phyloP scores from a whole-genome alignment of 1,140 invertebrate genomes.

The Drosophila bocki region DNA sequence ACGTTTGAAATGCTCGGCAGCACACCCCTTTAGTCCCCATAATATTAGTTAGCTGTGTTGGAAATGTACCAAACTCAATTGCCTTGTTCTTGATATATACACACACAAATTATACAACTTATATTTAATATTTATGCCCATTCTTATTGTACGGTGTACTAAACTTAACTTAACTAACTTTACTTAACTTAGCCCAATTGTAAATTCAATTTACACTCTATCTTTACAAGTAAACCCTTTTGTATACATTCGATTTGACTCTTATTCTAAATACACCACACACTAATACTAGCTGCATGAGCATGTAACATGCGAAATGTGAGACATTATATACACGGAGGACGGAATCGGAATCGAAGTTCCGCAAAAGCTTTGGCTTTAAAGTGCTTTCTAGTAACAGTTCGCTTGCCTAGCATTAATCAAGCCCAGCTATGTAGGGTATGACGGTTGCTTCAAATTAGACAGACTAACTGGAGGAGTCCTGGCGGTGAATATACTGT shows the following conservation, averaged over 20 bases:
- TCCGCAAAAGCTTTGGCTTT: slow-evolving; percentile 58
- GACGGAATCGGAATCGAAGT: slow-evolving; percentile 12
- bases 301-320: slow-evolving; percentile 36
- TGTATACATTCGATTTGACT: slow-evolving; percentile 56
- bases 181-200: slow-evolving; percentile 47
- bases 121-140: slow-evolving; percentile 37
- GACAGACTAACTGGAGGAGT: slow-evolving; percentile 7
- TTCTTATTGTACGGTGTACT: slow-evolving; percentile 47
- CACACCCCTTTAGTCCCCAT: slow-evolving; percentile 5
- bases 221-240: slow-evolving; percentile 50
- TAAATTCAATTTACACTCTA: slow-evolving; percentile 78
- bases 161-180: slow-evolving; percentile 5
- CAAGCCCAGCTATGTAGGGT: slow-evolving; percentile 5
- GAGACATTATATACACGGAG: slow-evolving; percentile 54
- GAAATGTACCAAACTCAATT: slow-evolving; percentile 69
- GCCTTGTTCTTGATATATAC: slow-evolving; percentile 73
- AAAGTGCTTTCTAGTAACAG: slow-evolving; percentile 65
- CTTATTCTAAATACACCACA: slow-evolving; percentile 50
- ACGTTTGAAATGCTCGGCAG: not conserved
- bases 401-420: slow-evolving; percentile 57
- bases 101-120: slow-evolving; percentile 56
- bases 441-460: slow-evolving; percentile 24
- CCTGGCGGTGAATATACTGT: not conserved
- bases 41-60: slow-evolving; percentile 52
- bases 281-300: slow-evolving; percentile 26